Evolutionary conservation across 1,140 invertebrate genomes (phyloP), one percentile per base, ranked within the genome.

Genomic region (Drusus annulatus): DNA sequence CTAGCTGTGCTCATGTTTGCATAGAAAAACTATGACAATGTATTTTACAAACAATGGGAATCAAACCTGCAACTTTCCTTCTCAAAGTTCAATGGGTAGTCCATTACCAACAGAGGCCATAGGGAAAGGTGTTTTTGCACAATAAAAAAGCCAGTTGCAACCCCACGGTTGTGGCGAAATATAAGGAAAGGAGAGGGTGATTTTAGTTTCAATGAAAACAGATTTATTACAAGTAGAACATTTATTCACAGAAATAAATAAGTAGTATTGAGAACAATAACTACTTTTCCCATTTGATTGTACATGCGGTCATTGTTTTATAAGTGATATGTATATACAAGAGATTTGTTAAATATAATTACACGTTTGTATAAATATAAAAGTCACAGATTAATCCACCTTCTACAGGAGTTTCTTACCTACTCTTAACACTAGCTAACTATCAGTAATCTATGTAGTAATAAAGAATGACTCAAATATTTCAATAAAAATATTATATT

Each of bases 381-480:
- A 74, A 56, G 65, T 69, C 65, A 69, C 31, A 69, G 31, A 50
- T 69, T 51, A 50, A 69, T 21, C 23, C 21, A 25, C 28, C 21
- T 65, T 23, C 6, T n/a, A 65, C 16, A 25, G 62, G 62, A 65
- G 21, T 31, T n/a, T 5, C 28, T 65, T 25, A 65, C 1, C 25
- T 31, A 28, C n/a, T n/a, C 62, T 65, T 45, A 45, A 13, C 36
- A 45, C 36, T 45, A 45, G 36, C 36, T 45, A 45, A 13, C 62
- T 65, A 50, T 51, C 31, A 45, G 17, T 69, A 69, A 50, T 65
- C 21, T 65, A 28, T 16, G 25, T 65, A 28, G 60, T 63, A 63
- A 63, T 63, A 54, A 51, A 73, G 71, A 74, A 74, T 74, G 71
- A 74, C 71, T 74, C 17, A 74, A 54, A 74, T 74, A 74, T 56